These are phyloP conservation scores for Ceratina australensis DNA, from an alignment of 1,140 invertebrate species.

Conservation along the genomic window DNA sequence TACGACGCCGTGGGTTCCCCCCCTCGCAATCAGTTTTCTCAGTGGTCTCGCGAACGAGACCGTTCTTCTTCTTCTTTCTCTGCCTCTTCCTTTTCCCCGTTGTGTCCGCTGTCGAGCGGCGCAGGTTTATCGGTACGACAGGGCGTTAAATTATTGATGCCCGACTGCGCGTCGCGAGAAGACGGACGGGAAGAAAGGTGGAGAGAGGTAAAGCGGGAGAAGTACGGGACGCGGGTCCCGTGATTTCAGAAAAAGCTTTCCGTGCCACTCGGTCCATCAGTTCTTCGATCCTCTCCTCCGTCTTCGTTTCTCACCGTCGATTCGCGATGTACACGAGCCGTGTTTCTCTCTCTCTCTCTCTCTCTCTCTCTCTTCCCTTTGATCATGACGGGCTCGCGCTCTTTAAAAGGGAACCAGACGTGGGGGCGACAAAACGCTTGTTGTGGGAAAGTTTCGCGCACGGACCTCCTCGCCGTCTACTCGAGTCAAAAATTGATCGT, in stretches of 20 bases:
- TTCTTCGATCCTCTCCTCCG: slow-evolving; percentile 54
- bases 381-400: slow-evolving; percentile 24
- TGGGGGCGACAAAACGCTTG: slow-evolving; percentile 50
- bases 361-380: slow-evolving; percentile 19
- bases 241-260: slow-evolving; percentile 71
- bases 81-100: slow-evolving; percentile 39
- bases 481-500: background rate
- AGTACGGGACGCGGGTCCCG: slow-evolving; percentile 56
- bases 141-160: slow-evolving; percentile 75
- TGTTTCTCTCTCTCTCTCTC: slow-evolving; percentile 18
- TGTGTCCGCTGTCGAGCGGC: slow-evolving; percentile 12
- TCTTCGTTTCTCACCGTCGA: slow-evolving; percentile 39
- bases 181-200: slow-evolving; percentile 48
- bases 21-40: slow-evolving; percentile 29
- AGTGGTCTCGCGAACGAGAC: slow-evolving; percentile 38
- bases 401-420: slow-evolving; percentile 62
- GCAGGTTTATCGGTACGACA: slow-evolving; percentile 66
- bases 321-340: slow-evolving; percentile 19
- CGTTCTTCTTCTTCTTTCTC: slow-evolving; percentile 4
- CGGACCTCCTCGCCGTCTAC: no score
- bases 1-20: slow-evolving; percentile 14
- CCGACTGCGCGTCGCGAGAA: slow-evolving; percentile 59
- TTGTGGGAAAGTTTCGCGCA: slow-evolving; percentile 58
- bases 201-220: slow-evolving; percentile 24
- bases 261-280: slow-evolving; percentile 58